These are phyloP conservation scores for Trissolcus japonicus DNA, from an alignment of 2,888 invertebrate genomes.

Conservation along the genomic window DNA sequence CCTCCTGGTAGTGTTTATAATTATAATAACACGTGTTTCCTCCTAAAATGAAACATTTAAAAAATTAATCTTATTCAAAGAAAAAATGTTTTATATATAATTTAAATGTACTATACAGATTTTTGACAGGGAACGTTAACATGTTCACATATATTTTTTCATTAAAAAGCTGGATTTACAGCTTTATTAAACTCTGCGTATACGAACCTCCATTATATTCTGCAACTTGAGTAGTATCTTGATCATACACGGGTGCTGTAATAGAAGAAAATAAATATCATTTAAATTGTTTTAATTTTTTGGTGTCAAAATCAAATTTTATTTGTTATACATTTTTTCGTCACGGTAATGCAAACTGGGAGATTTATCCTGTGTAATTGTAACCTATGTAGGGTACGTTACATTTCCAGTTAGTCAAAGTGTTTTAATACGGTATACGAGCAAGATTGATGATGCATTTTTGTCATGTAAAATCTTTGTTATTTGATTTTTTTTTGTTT, in stretches of 20 bases:
- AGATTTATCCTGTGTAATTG: too few relatives aligned
- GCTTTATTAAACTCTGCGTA: constrained; percentile 14
- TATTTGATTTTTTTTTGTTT: too few relatives aligned
- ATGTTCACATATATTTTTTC: not conserved
- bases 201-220: constrained; percentile 72
- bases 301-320: too few relatives aligned
- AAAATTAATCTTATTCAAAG: constrained; percentile 1
- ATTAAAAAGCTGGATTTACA: constrained; percentile 23
- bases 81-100: not conserved
- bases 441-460: too few relatives aligned
- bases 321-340: too few relatives aligned
- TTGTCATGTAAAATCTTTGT: too few relatives aligned
- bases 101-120: not conserved
- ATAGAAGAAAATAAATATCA: constrained; percentile 56
- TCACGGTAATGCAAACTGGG: too few relatives aligned
- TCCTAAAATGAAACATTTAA: constrained; percentile 74
- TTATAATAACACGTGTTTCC: constrained; percentile 92
- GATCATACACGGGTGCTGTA: constrained; percentile 75
- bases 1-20: constrained; percentile 94
- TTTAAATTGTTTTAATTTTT: constrained; percentile 11
- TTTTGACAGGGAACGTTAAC: not conserved
- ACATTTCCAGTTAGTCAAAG: too few relatives aligned
- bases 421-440: too few relatives aligned
- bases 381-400: too few relatives aligned
- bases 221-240: constrained; percentile 73